Evolutionary conservation across 2,888 invertebrate species (phyloP).

Genomic region (Drosophila dives): DNA sequence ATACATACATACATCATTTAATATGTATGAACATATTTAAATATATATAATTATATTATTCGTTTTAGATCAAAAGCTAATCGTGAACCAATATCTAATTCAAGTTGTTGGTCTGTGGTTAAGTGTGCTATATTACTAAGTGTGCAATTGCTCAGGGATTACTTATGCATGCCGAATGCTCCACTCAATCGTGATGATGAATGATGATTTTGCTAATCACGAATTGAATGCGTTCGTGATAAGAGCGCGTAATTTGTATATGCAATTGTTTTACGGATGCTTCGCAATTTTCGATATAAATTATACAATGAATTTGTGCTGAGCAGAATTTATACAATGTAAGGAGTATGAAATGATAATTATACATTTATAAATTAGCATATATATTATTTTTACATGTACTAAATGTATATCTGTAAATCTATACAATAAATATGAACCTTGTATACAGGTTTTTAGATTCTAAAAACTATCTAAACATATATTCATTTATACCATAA

Average conservation of each 20-base stretch:
- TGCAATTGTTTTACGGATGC: slow-evolving; percentile 31
- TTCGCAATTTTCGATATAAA: slow-evolving; percentile 33
- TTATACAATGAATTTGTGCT: slow-evolving; percentile 50
- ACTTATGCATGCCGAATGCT: slow-evolving; percentile 33
- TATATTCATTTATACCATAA: slow-evolving; percentile 18
- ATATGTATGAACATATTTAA: slow-evolving; percentile 30
- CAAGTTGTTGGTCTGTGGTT: slow-evolving; percentile 25
- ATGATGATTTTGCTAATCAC: slow-evolving; percentile 3
- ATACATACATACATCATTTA: slow-evolving; percentile 33
- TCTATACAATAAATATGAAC: slow-evolving; percentile 33
- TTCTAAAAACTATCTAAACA: slow-evolving; percentile 6
- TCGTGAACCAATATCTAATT: slow-evolving; percentile 48
- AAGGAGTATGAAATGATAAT: slow-evolving; percentile 29
- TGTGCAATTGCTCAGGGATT: slow-evolving; percentile 56
- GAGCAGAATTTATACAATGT: slow-evolving; percentile 32
- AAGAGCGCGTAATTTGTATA: slow-evolving; percentile 28
- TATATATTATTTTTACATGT: slow-evolving; percentile 29
- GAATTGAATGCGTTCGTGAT: slow-evolving; percentile 45
- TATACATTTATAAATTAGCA: slow-evolving; percentile 33
- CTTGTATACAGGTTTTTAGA: slow-evolving; percentile 24
- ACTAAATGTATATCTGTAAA: slow-evolving; percentile 18
- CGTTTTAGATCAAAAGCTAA: slow-evolving; percentile 20
- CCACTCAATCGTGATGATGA: slow-evolving; percentile 13
- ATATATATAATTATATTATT: slow-evolving; percentile 31
- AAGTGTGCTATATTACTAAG: slow-evolving; percentile 34